phyloP scores from a whole-genome alignment of 2,113 vertebrate genomes.

The Chroicocephalus ridibundus region DNA sequence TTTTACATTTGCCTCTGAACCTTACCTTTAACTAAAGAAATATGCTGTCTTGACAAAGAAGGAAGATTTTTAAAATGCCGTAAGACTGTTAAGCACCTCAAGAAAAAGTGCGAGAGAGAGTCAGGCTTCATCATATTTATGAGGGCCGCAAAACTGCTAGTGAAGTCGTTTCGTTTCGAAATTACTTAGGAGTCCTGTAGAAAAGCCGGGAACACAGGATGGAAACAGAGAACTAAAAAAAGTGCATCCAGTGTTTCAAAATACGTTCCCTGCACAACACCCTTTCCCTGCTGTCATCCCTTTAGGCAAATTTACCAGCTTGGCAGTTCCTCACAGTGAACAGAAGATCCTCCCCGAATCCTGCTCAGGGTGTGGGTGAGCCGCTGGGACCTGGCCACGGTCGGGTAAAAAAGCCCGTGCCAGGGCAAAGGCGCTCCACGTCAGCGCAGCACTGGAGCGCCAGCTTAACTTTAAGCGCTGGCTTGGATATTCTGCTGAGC shows the following conservation, averaged over 20 bases:
- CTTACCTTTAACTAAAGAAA: neutral
- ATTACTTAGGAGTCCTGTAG: conserved; percentile 24
- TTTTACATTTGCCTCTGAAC: neutral
- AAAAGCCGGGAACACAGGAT: neutral
- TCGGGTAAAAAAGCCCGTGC: neutral
- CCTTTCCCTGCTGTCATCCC: conserved; percentile 18
- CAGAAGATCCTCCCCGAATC: neutral
- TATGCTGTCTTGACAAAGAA: neutral
- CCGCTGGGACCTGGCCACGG: neutral
- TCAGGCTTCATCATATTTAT: conserved; percentile 20
- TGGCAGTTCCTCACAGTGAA: neutral
- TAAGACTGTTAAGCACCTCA: neutral
- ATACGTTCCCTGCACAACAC: neutral
- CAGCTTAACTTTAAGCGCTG: neutral
- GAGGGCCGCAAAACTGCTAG: conserved; percentile 15
- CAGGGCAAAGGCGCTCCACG: neutral
- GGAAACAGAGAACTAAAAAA: conserved; percentile 38
- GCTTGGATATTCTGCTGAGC: neutral
- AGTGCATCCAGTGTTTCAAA: conserved; percentile 38
- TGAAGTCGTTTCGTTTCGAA: conserved; percentile 42
- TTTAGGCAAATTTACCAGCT: conserved; percentile 19
- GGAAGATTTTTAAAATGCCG: neutral
- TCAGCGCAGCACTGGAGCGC: neutral
- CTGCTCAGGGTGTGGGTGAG: neutral
- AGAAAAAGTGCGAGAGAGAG: neutral